A percentile compares a stretch with the other conserved stretches of the same genome.
Evolutionary conservation across 2,797 vertebrate species (phyloP).

Genomic region (Falco berigora): DNA sequence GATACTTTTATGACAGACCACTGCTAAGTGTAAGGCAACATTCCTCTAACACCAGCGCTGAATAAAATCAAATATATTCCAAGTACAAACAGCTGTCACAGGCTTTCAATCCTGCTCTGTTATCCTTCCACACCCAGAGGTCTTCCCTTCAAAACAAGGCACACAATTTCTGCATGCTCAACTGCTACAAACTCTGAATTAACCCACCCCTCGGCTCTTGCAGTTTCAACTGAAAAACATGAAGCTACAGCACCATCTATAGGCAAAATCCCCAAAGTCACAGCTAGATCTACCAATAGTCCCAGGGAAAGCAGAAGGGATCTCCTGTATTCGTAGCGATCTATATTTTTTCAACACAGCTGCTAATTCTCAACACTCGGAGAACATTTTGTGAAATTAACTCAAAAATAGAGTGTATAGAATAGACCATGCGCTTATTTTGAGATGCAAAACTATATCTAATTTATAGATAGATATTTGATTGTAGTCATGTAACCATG

Average conservation of each 20-base stretch:
- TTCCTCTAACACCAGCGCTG: background rate
- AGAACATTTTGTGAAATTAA: background rate
- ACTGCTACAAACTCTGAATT: background rate
- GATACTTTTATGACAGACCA: background rate
- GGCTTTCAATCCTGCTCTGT: background rate
- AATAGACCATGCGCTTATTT: background rate
- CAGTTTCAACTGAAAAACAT: background rate
- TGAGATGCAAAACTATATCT: background rate
- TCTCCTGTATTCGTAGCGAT: background rate
- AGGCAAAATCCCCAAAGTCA: background rate
- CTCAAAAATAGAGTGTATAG: background rate
- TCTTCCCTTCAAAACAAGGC: background rate
- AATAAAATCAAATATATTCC: background rate
- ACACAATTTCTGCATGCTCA: background rate
- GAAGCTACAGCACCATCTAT: conserved; percentile 40
- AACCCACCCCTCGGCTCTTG: background rate
- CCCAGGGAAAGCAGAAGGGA: background rate
- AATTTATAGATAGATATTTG: background rate
- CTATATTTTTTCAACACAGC: background rate
- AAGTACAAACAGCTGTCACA: background rate
- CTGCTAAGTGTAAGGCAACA: background rate
- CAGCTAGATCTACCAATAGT: background rate
- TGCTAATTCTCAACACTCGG: background rate
- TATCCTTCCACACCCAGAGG: background rate
- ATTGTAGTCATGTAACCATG: background rate